Percentiles rank a stretch among this genome's conserved stretches.
Conservation (phyloP, 2,888 invertebrate species). For the Eristalis pertinax region DNA sequence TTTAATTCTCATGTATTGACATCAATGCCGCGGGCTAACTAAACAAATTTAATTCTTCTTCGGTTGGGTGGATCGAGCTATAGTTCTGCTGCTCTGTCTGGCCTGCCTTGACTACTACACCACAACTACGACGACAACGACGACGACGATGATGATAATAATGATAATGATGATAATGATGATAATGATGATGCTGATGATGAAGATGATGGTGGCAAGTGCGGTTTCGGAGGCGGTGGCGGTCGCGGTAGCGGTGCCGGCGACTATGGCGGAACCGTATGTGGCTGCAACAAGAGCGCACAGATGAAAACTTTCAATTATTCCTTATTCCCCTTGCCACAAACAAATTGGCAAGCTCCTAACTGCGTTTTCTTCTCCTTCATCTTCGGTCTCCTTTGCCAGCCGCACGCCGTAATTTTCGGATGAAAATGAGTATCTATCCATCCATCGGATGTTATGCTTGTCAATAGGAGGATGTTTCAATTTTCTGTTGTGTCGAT, state of each 20-base stretch:
- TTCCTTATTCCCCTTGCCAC: conserved; percentile 34
- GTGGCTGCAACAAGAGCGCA: conserved; percentile 6
- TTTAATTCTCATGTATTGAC: conserved; percentile 77
- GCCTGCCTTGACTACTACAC: neutral
- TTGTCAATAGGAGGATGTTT: conserved; percentile 60
- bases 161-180: neutral
- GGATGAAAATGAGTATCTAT: conserved; percentile 14
- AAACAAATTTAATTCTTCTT: conserved; percentile 71
- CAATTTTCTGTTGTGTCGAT: conserved; percentile 57
- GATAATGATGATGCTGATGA: neutral
- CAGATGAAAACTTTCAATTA: conserved; percentile 67
- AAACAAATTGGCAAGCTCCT: conserved; percentile 56
- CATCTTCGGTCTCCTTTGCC: conserved; percentile 6
- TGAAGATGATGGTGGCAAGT: neutral
- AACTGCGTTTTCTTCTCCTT: conserved; percentile 9
- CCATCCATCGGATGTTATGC: conserved; percentile 26
- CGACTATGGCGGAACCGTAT: conserved; percentile 3
- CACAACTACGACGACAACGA: neutral
- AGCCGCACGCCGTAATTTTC: neutral
- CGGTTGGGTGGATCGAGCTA: conserved; percentile 56
- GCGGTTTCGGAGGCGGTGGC: neutral
- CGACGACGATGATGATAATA: neutral
- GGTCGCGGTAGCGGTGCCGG: neutral
- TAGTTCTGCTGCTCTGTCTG: neutral
- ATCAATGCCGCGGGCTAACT: conserved; percentile 73